A percentile compares a stretch with the other conserved stretches of the same genome.
Conservation (phyloP, 2,888 invertebrate species). For the Andrena flavipes region DNA sequence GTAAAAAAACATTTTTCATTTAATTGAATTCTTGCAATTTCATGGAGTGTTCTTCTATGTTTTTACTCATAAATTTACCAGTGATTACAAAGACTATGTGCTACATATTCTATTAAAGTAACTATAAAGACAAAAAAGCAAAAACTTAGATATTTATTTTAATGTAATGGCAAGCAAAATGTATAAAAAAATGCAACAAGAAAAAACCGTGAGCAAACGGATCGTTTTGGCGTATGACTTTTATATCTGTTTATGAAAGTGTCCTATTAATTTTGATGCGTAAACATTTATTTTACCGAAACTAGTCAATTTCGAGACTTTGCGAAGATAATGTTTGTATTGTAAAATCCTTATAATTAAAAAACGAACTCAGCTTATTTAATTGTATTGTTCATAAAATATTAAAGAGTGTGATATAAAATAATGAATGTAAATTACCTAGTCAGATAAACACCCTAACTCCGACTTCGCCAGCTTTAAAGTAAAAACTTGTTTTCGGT, state of each 20-base stretch:
- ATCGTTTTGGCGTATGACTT: background rate
- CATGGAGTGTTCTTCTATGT: slow-evolving; percentile 3
- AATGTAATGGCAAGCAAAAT: background rate
- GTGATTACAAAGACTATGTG: slow-evolving; percentile 2
- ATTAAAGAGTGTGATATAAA: slow-evolving; percentile 3
- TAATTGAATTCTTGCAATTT: slow-evolving; percentile 11
- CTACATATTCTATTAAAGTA: slow-evolving; percentile 6
- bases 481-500: slow-evolving; percentile 15
- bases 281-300: slow-evolving; percentile 26
- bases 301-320: slow-evolving; percentile 40
- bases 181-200: background rate
- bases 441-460: background rate
- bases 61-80: slow-evolving; percentile 4
- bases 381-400: slow-evolving; percentile 9
- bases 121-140: background rate
- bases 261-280: background rate
- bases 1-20: slow-evolving; percentile 17
- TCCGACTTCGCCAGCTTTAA: slow-evolving; percentile 1
- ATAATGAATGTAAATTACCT: slow-evolving; percentile 6
- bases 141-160: background rate
- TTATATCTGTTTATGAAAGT: background rate
- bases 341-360: background rate
- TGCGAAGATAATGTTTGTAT: slow-evolving; percentile 17
- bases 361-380: background rate
- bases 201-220: background rate